These are phyloP conservation scores for Byasa hedistus DNA, from an alignment of 2,888 invertebrate genomes.

Conservation along the genomic window DNA sequence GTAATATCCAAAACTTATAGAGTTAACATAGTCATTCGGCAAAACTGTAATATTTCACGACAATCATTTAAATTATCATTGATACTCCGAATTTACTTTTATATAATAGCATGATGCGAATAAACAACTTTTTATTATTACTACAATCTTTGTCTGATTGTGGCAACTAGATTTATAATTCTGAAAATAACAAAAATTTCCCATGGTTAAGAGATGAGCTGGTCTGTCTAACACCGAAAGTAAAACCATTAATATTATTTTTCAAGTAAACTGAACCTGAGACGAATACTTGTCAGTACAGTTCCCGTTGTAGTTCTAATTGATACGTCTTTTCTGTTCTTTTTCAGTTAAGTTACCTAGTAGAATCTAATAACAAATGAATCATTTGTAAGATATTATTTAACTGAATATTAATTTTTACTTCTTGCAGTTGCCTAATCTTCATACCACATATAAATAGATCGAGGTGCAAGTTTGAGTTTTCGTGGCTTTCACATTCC, in stretches of 20 bases:
- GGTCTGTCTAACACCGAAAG: too few relatives aligned
- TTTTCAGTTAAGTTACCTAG: too few relatives aligned
- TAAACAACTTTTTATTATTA: not conserved
- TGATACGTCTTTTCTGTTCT: too few relatives aligned
- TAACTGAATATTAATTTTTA: not conserved
- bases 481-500: conserved; percentile 28
- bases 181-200: too few relatives aligned
- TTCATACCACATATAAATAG: not conserved
- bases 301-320: too few relatives aligned
- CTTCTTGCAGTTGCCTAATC: not conserved
- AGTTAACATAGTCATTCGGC: not conserved
- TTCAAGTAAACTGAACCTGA: too few relatives aligned
- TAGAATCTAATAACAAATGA: too few relatives aligned
- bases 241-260: too few relatives aligned
- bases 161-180: too few relatives aligned
- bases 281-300: too few relatives aligned
- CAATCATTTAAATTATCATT: not conserved
- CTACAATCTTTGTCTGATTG: not conserved
- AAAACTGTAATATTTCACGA: not conserved
- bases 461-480: not conserved
- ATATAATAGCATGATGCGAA: not conserved
- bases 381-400: too few relatives aligned
- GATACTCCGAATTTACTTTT: not conserved
- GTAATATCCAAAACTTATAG: not conserved
- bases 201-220: too few relatives aligned